Percentiles rank a stretch among this genome's conserved stretches.
These are phyloP conservation scores for Sandelia bainsii DNA, from an alignment of 2,797 vertebrate species.

Conservation along the genomic window DNA sequence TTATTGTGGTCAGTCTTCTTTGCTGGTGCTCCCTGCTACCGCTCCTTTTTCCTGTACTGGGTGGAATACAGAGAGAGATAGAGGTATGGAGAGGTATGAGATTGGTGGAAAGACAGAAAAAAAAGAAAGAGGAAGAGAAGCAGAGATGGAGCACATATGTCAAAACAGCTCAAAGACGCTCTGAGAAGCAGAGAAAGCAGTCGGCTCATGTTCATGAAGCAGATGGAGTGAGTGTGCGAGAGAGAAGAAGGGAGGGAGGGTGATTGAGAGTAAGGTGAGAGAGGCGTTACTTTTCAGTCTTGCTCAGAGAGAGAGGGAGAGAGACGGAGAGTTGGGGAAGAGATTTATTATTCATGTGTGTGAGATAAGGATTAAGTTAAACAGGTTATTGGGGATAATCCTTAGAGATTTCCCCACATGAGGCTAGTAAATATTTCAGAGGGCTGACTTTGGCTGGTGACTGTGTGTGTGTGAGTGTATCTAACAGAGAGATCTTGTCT, in stretches of 20 bases:
- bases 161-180: slow-evolving; percentile 64
- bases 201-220: slow-evolving; percentile 63
- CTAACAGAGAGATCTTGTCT: slow-evolving; percentile 73
- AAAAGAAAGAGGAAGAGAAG: slow-evolving; percentile 34
- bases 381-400: slow-evolving; percentile 87
- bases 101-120: slow-evolving; percentile 12
- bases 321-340: slow-evolving; percentile 27
- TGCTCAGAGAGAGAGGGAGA: slow-evolving; percentile 50
- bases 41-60: slow-evolving; percentile 69
- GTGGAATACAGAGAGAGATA: slow-evolving; percentile 16
- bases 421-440: slow-evolving; percentile 81
- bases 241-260: slow-evolving; percentile 54
- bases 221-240: slow-evolving; percentile 69
- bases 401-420: slow-evolving; percentile 80
- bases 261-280: slow-evolving; percentile 72
- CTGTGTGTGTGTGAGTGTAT: slow-evolving; percentile 47
- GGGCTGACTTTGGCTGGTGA: slow-evolving; percentile 50
- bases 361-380: slow-evolving; percentile 86
- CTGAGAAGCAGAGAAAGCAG: slow-evolving; percentile 64
- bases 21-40: slow-evolving; percentile 49
- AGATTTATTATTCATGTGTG: slow-evolving; percentile 85
- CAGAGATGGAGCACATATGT: slow-evolving; percentile 51
- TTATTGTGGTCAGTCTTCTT: slow-evolving; percentile 76
- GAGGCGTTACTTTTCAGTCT: slow-evolving; percentile 71
- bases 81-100: slow-evolving; percentile 24